Conservation (phyloP, 30 jellyfish, hydroid and myxozoan genomes). For the Turritopsis dohrnii region DNA sequence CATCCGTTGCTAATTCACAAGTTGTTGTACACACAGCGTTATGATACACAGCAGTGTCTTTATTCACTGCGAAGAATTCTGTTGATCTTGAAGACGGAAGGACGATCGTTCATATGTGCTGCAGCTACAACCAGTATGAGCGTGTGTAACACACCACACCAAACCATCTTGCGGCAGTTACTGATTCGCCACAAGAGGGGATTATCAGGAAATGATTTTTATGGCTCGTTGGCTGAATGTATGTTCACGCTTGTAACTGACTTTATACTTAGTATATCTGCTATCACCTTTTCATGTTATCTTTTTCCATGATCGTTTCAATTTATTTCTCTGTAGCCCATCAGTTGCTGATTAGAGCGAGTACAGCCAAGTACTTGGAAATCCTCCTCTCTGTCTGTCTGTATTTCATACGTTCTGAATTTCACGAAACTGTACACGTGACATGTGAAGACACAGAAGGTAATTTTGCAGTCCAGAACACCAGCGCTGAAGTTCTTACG, state of each 20-base stretch:
- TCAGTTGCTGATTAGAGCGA: conserved; percentile 78
- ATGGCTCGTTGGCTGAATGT: conserved; percentile 88
- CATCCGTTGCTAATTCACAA: conserved; percentile 82
- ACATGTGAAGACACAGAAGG: conserved; percentile 47
- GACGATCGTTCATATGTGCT: conserved; percentile 78
- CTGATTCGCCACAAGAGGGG: conserved; percentile 84
- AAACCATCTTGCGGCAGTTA: conserved; percentile 63
- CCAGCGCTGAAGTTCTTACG: conserved; percentile 62
- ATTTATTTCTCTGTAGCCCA: conserved; percentile 46
- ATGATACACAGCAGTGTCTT: conserved; percentile 70
- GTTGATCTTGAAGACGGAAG: conserved; percentile 55
- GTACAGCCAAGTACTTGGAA: conserved; percentile 94
- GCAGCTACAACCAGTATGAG: conserved; percentile 89
- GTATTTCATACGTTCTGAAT: conserved; percentile 74
- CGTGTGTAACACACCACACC: conserved; percentile 87
- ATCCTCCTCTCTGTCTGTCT: conserved; percentile 69
- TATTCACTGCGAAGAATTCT: conserved; percentile 50
- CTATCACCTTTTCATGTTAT: not conserved
- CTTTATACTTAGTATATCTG: not conserved
- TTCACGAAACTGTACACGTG: conserved; percentile 39
- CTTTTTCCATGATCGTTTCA: not conserved
- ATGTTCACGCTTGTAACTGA: too few species aligned
- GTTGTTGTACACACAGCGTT: conserved; percentile 70
- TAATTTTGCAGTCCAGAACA: conserved; percentile 58
- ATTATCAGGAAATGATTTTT: conserved; percentile 75